phyloP scores from a whole-genome alignment of 1,140 invertebrate genomes.

The Musca domestica region DNA sequence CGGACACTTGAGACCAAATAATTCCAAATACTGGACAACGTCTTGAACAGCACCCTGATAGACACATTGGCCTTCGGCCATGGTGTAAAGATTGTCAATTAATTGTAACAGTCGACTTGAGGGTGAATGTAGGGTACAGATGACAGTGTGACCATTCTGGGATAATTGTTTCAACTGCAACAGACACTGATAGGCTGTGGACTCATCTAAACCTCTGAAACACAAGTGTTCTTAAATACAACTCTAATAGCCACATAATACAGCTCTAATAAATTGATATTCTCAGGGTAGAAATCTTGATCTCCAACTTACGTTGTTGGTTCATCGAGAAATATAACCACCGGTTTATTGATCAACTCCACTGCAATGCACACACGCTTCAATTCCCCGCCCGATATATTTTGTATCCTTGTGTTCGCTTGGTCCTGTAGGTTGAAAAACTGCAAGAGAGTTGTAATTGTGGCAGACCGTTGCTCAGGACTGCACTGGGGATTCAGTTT shows the following conservation, averaged over 20 bases:
- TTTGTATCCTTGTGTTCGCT: conserved; percentile 67
- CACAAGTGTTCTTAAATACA: not conserved
- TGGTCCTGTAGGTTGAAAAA: conserved; percentile 63
- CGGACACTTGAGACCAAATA: conserved; percentile 68
- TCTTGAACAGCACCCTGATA: conserved; percentile 68
- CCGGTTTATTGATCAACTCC: conserved; percentile 93
- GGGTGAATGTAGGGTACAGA: conserved; percentile 91
- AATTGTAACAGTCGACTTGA: conserved; percentile 74
- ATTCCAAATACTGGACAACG: conserved; percentile 67
- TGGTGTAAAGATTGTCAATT: conserved; percentile 76
- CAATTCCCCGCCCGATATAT: conserved; percentile 86
- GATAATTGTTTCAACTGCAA: conserved; percentile 75
- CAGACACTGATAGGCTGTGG: conserved; percentile 73
- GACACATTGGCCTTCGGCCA: conserved; percentile 71
- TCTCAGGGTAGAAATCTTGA: no score
- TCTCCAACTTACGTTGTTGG: conserved; percentile 71
- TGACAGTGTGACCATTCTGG: conserved; percentile 75
- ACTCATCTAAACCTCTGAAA: conserved; percentile 67
- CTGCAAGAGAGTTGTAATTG: conserved; percentile 69
- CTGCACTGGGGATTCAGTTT: conserved; percentile 72
- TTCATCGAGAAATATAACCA: conserved; percentile 81
- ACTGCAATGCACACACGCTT: conserved; percentile 90
- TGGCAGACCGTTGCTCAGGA: conserved; percentile 63
- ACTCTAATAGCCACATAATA: no score
- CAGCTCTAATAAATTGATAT: no score